Evolutionary conservation across 2,113 vertebrate genomes (phyloP), one percentile per base, ranked within the genome.

Genomic region (Stictonetta naevosa): DNA sequence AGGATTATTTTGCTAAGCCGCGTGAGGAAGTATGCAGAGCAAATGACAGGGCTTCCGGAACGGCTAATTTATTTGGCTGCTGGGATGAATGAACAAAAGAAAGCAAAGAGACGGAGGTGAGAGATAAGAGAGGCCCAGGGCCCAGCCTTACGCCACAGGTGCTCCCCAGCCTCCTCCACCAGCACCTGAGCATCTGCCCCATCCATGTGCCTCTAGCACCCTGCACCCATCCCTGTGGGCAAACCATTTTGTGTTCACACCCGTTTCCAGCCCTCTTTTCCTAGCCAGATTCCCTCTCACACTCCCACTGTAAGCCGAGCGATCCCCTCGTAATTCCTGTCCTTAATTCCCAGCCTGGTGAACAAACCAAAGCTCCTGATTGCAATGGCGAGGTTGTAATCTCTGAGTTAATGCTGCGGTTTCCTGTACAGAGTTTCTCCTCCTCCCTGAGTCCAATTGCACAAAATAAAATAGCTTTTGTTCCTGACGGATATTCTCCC

Each of bases 391-490:
- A 48, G 13, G 71, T 16, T 4, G 11, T 2, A 11, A 23, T 58
- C 59, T 68, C 50, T 0, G 2, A 90, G 21, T 59, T 88, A 74
- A 59, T 0, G 0, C 42, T 9, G 44, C 4, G 1, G 52, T 74
- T 90, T 76, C 59, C 53, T 38, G 6, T 8, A 21, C n/a, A 58
- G 56, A 60, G 33, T 60, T 63, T 68, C 28, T 82, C 77, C 76
- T 64, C 72, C 67, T 90, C 29, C 40, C 42, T 0, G 3, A 48
- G 68, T 71, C 68, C 1, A 4, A 48, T 6, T 60, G 44, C 86
- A 62, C 14, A 12, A 74, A 91, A 93, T 80, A 92, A 95, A 93
- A 11, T 42, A 13, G 92, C 83, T 96, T 95, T 96, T 95, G 92
- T 94, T 95, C 14, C 1, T 1, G 1, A 40, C 31, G 38, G 73